Base-by-base conservation (phyloP, 2,888 invertebrate species). In the Limnephilus marmoratus region DNA sequence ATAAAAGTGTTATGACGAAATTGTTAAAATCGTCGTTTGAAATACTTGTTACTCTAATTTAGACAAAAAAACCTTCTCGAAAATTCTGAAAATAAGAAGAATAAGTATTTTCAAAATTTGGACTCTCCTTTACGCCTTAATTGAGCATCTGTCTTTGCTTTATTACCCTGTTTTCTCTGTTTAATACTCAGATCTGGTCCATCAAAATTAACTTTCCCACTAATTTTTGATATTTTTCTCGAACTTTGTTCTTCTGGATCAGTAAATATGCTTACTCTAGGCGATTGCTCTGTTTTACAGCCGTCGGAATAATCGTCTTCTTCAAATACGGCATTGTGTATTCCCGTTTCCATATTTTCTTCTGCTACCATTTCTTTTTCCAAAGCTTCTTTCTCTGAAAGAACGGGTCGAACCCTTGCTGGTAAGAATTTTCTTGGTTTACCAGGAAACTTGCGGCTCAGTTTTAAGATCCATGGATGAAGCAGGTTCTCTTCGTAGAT, bases 401-500 rank as follows among this genome's bases (percentile, higher is more conserved):
- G 68, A 68, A n/a, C 37, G n/a, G 15, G 45, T 49, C 45, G 29
- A 49, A 5, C 5, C 41, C 41, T 85, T 24, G 94, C 94, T 41
- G 94, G 94, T 0, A 95, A 93, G 93, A 95, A 97, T 90, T 96
- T 95, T 34, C 97, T 96, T 49, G 96, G 96, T 85, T 96, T 95
- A 0, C 97, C 97, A 0, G 97, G 97, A 90, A 97, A 96, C 93
- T 95, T 95, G 94, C 96, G 96, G 91, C 97, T 97, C 92, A 97
- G 94, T 94, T 96, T 97, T 91, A 97, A 95, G 0, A 97, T 96
- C 80, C 96, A 94, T 0, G 97, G 97, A 95, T 97, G 97, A 83
- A 97, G 95, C 83, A 97, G 95, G 93, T 97, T 97, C 93, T 97
- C 96, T 94, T 97, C 97, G 94, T 97, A 97, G 87, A 96, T 95